Evolutionary conservation across 1,140 invertebrate species (phyloP), one percentile per base, ranked within the genome.

Genomic region (Ephestia elutella): DNA sequence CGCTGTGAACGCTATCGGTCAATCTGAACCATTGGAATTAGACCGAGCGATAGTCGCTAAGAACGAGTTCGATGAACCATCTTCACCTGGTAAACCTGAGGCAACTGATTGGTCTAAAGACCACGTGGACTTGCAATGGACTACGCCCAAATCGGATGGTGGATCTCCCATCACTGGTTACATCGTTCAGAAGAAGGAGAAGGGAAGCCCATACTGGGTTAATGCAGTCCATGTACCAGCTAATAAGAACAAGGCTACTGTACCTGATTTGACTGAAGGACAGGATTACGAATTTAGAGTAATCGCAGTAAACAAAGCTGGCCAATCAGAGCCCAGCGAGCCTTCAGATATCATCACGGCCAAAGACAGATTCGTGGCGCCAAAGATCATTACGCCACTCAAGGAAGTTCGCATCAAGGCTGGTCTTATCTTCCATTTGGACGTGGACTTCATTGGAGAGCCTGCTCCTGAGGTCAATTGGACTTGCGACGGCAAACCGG

Each of bases 241-340:
- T 4, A 92, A 91, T 48, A 93, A 96, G 69, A 97, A 91, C 19
- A 92, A 92, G 68, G 93, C 94, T 35, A 94, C 93, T 56, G 95
- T 99, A 44, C 94, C 95, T 51, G 96, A 98, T 79, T 89, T 99
- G 28, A 94, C 92, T 2, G 96, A 98, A 86, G 97, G 97, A 28
- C 95, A 98, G 84, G 96, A 98, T 77, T 99, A 99, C 82, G 96
- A 99, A 85, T 99, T 99, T 91, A 91, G 98, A 67, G 92, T 99
- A 0, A 95, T 97, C 72, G 98, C 98, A 19, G 93, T 96, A 2
- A 99, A 99, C 87, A 93, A 96, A 76, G 97, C 96, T 51, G 99
- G 99, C 32, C 94, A 95, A 73, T 98, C 97, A 49, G 96, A 98
- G 84, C 96, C 98, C 7, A 97, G 96, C 56, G 97, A 98, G 77